phyloP scores from a whole-genome alignment of 2,797 vertebrate species.

The Hydrolagus colliei region DNA sequence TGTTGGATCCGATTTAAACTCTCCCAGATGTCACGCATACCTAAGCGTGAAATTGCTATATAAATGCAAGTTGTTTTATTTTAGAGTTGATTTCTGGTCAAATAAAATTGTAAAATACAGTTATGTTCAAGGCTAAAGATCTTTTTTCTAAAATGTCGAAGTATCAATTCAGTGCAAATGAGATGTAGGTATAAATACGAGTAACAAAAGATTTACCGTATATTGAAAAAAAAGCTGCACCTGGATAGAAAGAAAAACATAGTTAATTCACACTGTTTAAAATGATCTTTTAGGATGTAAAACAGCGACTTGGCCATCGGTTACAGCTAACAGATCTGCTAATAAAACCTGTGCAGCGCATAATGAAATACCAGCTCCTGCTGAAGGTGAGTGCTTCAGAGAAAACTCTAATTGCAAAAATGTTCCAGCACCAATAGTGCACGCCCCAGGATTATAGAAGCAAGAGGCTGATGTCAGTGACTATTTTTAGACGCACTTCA shows the following conservation, averaged over 20 bases:
- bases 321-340: constrained; percentile 87
- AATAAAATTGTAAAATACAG: neutral
- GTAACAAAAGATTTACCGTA: neutral
- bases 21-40: no score
- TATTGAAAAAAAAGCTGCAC: neutral
- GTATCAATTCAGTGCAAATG: neutral
- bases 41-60: no score
- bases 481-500: neutral
- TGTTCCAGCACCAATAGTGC: neutral
- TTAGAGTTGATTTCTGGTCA: no score
- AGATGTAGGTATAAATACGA: neutral
- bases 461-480: neutral
- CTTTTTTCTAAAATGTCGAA: neutral
- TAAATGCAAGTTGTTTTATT: no score
- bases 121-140: constrained; percentile 1
- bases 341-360: constrained; percentile 90
- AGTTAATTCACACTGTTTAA: constrained; percentile 32
- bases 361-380: constrained; percentile 96
- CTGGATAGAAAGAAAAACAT: neutral
- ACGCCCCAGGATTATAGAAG: neutral
- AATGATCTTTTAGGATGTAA: constrained; percentile 71
- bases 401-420: neutral
- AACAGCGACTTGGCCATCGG: constrained; percentile 84
- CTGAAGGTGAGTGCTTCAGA: constrained; percentile 71
- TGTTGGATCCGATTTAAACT: no score